A percentile compares a stretch with the other conserved stretches of the same genome.
These are phyloP conservation scores for Shinisaurus crocodilurus DNA, from an alignment of 2,113 vertebrate genomes.

Conservation along the genomic window DNA sequence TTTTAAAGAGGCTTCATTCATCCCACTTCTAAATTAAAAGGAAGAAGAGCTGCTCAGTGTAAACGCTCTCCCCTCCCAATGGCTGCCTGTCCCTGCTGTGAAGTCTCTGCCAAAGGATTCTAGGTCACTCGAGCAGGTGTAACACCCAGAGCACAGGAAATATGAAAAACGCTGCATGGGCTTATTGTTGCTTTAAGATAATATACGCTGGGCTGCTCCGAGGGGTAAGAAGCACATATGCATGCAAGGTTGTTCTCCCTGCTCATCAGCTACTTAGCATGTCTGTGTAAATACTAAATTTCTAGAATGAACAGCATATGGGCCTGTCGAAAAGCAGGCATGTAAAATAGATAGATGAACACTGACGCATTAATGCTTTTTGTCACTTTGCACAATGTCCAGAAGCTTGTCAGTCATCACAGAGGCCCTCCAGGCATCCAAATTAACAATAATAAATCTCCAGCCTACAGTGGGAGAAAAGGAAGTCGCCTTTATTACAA, in stretches of 20 bases:
- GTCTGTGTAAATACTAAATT: neutral
- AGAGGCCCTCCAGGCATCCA: neutral
- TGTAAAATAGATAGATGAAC: constrained; percentile 10
- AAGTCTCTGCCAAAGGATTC: constrained; percentile 15
- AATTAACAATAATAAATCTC: neutral
- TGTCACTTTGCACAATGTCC: neutral
- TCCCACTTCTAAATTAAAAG: constrained; percentile 26
- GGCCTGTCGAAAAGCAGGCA: neutral
- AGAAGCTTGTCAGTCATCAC: constrained; percentile 7
- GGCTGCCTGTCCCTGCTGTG: constrained; percentile 1
- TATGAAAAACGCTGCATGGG: constrained; percentile 1
- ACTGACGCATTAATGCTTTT: neutral
- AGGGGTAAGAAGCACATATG: neutral
- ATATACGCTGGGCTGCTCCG: neutral
- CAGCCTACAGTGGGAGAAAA: neutral
- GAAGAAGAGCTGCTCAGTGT: constrained; percentile 2
- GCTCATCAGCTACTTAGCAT: neutral
- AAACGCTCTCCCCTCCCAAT: neutral
- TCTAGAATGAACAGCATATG: constrained; percentile 25
- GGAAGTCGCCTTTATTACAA: neutral
- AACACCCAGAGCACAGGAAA: neutral
- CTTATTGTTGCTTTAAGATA: neutral
- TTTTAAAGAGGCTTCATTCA: constrained; percentile 29
- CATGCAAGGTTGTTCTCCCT: constrained; percentile 13
- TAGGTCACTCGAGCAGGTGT: constrained; percentile 9